Evolutionary conservation across 2,888 invertebrate species (phyloP), one percentile per base, ranked within the genome.

Genomic region (Trimorus sp.): DNA sequence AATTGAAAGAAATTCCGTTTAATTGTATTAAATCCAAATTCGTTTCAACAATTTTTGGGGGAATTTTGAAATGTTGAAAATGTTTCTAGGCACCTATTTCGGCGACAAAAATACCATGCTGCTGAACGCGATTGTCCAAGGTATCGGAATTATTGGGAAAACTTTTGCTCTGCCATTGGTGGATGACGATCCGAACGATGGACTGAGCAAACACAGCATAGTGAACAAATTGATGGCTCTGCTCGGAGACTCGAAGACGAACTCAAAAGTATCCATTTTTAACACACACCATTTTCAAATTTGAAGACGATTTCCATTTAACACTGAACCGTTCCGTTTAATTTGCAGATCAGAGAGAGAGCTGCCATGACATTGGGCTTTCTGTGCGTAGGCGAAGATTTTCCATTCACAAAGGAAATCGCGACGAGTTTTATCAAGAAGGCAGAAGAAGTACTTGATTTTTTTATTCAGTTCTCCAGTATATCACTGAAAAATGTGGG

Each of bases 301-400:
- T 40, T 40, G 8, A 40, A 7, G 11, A 7, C 6, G 1, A 42
- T 26, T 60, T 60, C 4, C 42, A 45, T 45, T 60, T 16, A 60
- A 60, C 38, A 38, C 58, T 42, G 85, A 11, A 60, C 38, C 15
- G 16, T 11, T 48, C 6, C 15, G 12, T 42, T 16, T 42, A 12
- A n/a, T 16, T 88, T 88, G 26, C 70, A 93, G 92, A 87, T 92
- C 0, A 92, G 92, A 83, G 97, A 97, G 90, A 95, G 94, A 87
- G 95, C 97, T 40, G 94, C 96, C 6, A 94, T 94, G 85, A 95
- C 97, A 69, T 92, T 97, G 48, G 98, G 98, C 0, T 93, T 95
- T 85, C 90, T 98, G 84, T 97, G 97, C 87, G 94, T 97, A 65
- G 98, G 98, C 0, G 97, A 98, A 90, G 92, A 94, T 70, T 94